Evolutionary conservation across 2,888 invertebrate genomes (phyloP), one percentile per base, ranked within the genome.

Genomic region (Xiphydria camelus): DNA sequence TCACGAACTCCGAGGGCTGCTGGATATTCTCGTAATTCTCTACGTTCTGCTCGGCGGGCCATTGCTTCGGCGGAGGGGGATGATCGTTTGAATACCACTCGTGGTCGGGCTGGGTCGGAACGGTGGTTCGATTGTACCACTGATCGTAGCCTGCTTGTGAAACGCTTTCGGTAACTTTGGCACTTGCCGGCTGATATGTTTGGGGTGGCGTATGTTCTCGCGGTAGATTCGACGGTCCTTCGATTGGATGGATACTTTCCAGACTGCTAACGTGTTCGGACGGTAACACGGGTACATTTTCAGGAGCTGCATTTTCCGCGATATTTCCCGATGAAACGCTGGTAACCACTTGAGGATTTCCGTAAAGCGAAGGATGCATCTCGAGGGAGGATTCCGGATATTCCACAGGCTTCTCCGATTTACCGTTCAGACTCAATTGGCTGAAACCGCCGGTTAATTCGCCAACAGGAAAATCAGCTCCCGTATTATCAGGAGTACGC

Each of bases 1-100:
- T 75, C 2, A 70, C 62, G 21, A 73, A 73, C 15, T 75, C 75
- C 0, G 58, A 37, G 4, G 68, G 52, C 42, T 70, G 72, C 12
- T 43, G 43, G 23, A 73, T 71, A 29, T 71, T 73, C 40, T 75
- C 75, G 31, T 69, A 70, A 40, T 72, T 75, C 23, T 75, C 74
- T 0, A 70, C 67, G 14, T 64, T 68, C 17, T 67, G 62, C 12
- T 73, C 70, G 1, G 52, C 18, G 3, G 46, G 41, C 64, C 64
- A 65, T 25, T 63, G 64, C 17, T 62, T 56, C 0, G 55, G 2
- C 2, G 54, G 45, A 14, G 51, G 34, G 5, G 50, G n/a, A 7
- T 60, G 57, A 38, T 71, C 66, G 22, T 57, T 63, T 1, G 51
- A 25, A 19, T 67, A 68, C 62, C 69, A 67, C n/a, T 55, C 43